phyloP scores from a whole-genome alignment of 2,113 vertebrate species.

The Rhizomys pruinosus region DNA sequence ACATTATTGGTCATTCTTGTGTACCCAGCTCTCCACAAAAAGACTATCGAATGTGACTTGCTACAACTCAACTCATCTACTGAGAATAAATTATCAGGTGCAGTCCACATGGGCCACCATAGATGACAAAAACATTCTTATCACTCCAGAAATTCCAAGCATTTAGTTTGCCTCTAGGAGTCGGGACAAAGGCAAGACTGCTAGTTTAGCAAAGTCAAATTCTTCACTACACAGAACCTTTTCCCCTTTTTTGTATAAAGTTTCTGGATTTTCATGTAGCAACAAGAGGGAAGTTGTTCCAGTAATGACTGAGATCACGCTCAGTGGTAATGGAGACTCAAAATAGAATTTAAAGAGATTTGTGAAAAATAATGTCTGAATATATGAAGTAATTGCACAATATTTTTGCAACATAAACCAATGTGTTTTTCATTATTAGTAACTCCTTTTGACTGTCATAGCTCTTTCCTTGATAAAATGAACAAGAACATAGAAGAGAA shows the following conservation, averaged over 20 bases:
- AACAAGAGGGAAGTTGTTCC: not conserved
- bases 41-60: not conserved
- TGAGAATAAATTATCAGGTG: constrained; percentile 6
- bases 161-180: not conserved
- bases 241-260: not conserved
- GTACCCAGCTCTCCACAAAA: not conserved
- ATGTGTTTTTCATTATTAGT: constrained; percentile 36
- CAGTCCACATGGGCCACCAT: not conserved
- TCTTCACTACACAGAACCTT: not conserved
- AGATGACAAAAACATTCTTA: not conserved
- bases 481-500: constrained; percentile 41
- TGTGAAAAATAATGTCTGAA: constrained; percentile 15
- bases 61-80: not conserved
- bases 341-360: constrained; percentile 58
- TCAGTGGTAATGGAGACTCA: not conserved
- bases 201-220: not conserved
- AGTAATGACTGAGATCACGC: constrained; percentile 4
- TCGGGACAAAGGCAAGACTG: not conserved
- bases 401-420: constrained; percentile 38
- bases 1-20: not conserved
- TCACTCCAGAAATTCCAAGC: not conserved
- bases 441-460: not conserved
- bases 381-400: not conserved
- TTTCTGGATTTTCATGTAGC: constrained; percentile 24
- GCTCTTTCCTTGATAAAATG: constrained; percentile 45